Conservation (phyloP, 2,797 vertebrate genomes). For the Takifugu rubripes region DNA sequence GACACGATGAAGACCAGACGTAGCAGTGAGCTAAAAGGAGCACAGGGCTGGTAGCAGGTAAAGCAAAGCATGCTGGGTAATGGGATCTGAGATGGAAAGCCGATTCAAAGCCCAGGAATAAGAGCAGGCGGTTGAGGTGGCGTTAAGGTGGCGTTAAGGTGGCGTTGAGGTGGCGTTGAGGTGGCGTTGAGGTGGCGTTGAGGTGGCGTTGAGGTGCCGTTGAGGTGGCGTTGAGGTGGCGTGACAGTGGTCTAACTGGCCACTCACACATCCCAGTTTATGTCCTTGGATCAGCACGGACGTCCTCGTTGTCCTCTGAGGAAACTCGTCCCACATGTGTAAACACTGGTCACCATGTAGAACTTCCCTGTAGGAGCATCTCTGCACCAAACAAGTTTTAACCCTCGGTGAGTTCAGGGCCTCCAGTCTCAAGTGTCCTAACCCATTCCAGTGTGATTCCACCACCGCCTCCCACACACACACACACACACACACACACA, state of each 20-base stretch:
- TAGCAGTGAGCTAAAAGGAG: neutral
- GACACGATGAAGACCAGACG: conserved; percentile 10
- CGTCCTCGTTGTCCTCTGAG: conserved; percentile 2
- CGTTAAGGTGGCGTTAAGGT: neutral
- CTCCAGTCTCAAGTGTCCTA: conserved; percentile 10
- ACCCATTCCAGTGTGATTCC: neutral
- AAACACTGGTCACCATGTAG: conserved; percentile 10
- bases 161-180: too few relatives aligned
- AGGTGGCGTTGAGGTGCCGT: too few relatives aligned
- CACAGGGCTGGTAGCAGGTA: conserved; percentile 18
- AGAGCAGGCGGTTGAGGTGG: conserved; percentile 34
- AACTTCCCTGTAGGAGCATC: conserved; percentile 20
- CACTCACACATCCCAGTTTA: too few relatives aligned
- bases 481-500: too few relatives aligned
- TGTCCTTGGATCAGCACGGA: too few relatives aligned
- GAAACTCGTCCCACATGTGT: neutral
- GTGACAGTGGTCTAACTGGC: too few relatives aligned
- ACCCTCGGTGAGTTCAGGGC: conserved; percentile 29
- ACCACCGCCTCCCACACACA: neutral
- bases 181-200: too few relatives aligned
- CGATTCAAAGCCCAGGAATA: conserved; percentile 51
- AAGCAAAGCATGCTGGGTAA: conserved; percentile 19
- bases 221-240: too few relatives aligned
- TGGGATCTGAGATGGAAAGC: conserved; percentile 53
- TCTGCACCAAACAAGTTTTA: conserved; percentile 19